A percentile compares a stretch with the other conserved stretches of the same genome.
phyloP scores from a whole-genome alignment of 1,140 invertebrate genomes.

The Platorchestia sp. region DNA sequence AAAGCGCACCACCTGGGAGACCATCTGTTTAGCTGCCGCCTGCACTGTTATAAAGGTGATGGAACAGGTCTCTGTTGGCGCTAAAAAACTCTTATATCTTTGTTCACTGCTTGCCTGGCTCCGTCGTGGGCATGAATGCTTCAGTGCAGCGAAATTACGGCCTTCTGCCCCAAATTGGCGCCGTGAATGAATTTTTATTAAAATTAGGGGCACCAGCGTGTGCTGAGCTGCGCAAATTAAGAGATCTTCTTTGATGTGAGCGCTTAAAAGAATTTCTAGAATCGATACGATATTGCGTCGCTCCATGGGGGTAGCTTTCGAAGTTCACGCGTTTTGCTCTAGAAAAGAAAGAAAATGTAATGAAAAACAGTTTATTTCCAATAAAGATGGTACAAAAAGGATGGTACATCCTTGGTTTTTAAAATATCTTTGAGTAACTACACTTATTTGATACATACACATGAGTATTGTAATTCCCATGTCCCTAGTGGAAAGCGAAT shows the following conservation, averaged over 20 bases:
- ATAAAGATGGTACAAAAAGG: too few relatives aligned
- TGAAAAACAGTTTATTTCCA: too few relatives aligned
- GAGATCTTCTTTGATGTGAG: neutral
- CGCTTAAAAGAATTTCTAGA: too few relatives aligned
- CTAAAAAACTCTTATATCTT: conserved; percentile 3
- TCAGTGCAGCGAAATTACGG: neutral
- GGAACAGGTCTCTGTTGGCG: neutral
- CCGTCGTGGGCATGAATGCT: neutral
- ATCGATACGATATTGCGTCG: too few relatives aligned
- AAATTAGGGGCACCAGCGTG: neutral
- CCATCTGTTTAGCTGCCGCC: neutral
- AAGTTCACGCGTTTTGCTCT: too few relatives aligned
- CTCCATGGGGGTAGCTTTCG: too few relatives aligned
- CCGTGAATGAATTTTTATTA: neutral
- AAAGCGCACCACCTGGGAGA: neutral
- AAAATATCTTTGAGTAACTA: too few relatives aligned
- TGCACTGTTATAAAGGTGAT: conserved; percentile 29
- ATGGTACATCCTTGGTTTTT: too few relatives aligned
- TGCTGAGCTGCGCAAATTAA: neutral
- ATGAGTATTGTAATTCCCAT: too few relatives aligned
- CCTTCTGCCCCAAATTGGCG: neutral
- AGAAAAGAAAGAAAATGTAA: too few relatives aligned
- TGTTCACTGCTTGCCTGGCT: neutral
- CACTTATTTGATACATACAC: too few relatives aligned
- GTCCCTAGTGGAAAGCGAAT: too few relatives aligned